Conservation (phyloP, 1,140 invertebrate genomes). For the Aphidius ervi region DNA sequence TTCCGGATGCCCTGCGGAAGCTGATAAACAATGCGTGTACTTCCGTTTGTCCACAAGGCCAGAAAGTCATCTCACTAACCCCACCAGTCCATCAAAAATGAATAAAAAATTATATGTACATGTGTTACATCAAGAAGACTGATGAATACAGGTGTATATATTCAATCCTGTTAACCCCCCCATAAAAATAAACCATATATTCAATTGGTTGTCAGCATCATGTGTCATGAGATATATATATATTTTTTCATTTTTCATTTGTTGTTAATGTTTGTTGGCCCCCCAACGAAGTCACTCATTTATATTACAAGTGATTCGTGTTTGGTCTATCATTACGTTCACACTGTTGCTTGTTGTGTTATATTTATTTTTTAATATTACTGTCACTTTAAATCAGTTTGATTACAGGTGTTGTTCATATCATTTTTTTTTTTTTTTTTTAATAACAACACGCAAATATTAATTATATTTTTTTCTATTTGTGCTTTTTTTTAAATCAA, state of each 20-base stretch:
- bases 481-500: neutral
- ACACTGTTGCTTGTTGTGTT: slow-evolving; percentile 27
- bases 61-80: slow-evolving; percentile 30
- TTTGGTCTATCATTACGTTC: slow-evolving; percentile 31
- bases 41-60: slow-evolving; percentile 48
- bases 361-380: no score
- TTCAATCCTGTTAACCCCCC: no score
- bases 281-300: slow-evolving; percentile 14
- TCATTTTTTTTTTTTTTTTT: slow-evolving; percentile 1
- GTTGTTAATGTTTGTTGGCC: slow-evolving; percentile 2
- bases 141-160: neutral
- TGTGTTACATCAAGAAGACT: neutral
- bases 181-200: no score
- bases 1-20: slow-evolving; percentile 52
- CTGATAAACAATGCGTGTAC: slow-evolving; percentile 43
- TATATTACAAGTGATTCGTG: slow-evolving; percentile 20
- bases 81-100: neutral
- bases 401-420: slow-evolving; percentile 49
- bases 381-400: slow-evolving; percentile 35
- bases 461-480: slow-evolving; percentile 8
- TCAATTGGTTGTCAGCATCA: no score
- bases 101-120: no score
- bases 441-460: slow-evolving; percentile 17
- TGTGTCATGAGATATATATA: no score
- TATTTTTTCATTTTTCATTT: no score